Conservation (phyloP, 2,113 vertebrate species). For the Alces alces region DNA sequence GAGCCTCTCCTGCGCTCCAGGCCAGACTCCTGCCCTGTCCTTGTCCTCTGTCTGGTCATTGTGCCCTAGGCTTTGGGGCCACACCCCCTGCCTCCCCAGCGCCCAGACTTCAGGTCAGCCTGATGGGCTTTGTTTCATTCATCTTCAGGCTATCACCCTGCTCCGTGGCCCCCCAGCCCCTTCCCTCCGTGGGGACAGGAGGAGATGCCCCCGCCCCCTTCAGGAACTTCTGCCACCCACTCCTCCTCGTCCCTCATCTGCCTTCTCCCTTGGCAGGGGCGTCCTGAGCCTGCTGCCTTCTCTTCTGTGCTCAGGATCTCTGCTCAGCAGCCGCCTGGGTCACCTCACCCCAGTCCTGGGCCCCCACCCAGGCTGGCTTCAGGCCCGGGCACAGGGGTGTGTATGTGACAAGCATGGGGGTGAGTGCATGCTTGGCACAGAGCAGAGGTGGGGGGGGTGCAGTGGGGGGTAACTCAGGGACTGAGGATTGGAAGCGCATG, state of each 20-base stretch:
- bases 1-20: neutral
- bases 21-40: neutral
- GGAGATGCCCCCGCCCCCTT: neutral
- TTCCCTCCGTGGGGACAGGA: neutral
- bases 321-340: neutral
- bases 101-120: neutral
- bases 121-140: neutral
- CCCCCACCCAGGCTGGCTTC: neutral
- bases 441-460: neutral
- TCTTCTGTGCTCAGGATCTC: neutral
- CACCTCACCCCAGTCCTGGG: neutral
- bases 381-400: neutral
- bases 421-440: neutral
- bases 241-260: too few species aligned
- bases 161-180: neutral
- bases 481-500: neutral
- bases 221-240: neutral
- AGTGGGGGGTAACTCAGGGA: neutral
- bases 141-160: too few species aligned
- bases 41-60: neutral
- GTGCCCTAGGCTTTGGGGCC: neutral
- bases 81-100: neutral
- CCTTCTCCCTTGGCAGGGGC: neutral
- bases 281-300: neutral
- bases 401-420: neutral